Evolutionary conservation across 1,140 invertebrate species (phyloP), one percentile per base, ranked within the genome.

Genomic region (Brachionus manjavacas): DNA sequence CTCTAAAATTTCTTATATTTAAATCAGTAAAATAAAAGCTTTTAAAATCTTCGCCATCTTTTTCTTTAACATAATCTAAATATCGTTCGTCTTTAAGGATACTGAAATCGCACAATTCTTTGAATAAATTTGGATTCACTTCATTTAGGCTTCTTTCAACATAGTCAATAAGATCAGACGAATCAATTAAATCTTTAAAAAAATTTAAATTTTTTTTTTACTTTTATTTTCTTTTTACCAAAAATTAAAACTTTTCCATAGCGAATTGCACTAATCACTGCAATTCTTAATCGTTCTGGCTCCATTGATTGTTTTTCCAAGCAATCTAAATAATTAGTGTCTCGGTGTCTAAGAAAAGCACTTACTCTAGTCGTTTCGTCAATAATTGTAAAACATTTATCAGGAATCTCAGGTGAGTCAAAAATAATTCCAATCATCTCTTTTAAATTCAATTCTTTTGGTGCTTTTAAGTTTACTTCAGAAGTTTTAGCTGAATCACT

Each of bases 281-380:
- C 72, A 14, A 76, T 25, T 4, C 72, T 16, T 2, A 76, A 3
- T 76, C 72, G 2, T 28, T 76, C 72, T 49, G 72, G 39, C 12
- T 76, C 41, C 25, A 49, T 49, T 25, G 20, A 9, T 14, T 25
- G 16, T 49, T 49, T 76, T 12, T 76, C 43, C 3, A 76, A 23
- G 9, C 72, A 76, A 49, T 76, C 23, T 11, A 76, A 14, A 49
- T 76, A 76, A 31, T 23, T 49, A 1, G 43, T 49, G 23, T 76
- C 41, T 49, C 72, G 41, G 49, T 76, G 72, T 76, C 72, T 76
- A 11, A 76, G 23, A 76, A 76, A 76, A 12, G 72, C 72, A 49
- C 72, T 76, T 52, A 76, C 72, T 49, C 72, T n/a, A 14, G 72
- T 76, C 14, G 41, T 76, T 76, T 76, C 72, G 46, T 76, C 72